Evolutionary conservation across 2,113 vertebrate genomes (phyloP).

Genomic region (Electrona antarctica): DNA sequence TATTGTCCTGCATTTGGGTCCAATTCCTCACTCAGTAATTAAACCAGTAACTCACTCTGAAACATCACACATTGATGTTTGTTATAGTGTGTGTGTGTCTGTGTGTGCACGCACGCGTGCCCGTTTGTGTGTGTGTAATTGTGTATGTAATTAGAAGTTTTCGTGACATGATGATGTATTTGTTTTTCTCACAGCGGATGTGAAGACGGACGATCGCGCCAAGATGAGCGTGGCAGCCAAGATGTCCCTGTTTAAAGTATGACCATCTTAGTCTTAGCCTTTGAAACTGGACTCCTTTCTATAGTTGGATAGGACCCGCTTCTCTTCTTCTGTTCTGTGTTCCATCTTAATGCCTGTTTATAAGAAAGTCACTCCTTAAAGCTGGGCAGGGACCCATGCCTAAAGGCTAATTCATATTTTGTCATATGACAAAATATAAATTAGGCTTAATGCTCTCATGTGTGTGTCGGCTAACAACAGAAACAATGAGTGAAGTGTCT

Average conservation of each 20-base stretch:
- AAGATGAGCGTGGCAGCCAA: constrained; percentile 84
- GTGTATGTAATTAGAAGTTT: neutral
- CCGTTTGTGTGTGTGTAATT: neutral
- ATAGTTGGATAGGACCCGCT: constrained; percentile 17
- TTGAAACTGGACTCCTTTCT: constrained; percentile 23
- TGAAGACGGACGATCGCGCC: constrained; percentile 80
- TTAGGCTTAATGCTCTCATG: neutral
- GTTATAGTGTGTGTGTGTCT: neutral
- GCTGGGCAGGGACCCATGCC: neutral
- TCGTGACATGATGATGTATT: constrained; percentile 8
- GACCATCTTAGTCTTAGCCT: constrained; percentile 19
- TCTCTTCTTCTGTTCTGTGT: constrained; percentile 10
- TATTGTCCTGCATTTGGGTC: no score
- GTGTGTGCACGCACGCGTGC: no score
- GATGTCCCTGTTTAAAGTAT: constrained; percentile 85
- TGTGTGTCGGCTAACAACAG: neutral
- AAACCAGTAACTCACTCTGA: no score
- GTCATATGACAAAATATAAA: neutral
- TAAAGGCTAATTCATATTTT: neutral
- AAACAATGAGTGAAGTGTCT: no score
- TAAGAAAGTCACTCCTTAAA: constrained; percentile 33
- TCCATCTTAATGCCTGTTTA: constrained; percentile 21
- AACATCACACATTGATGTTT: neutral
- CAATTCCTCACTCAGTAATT: no score
- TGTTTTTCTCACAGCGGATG: constrained; percentile 63